These are phyloP conservation scores for Drosophila pegasa DNA, from an alignment of 2,888 invertebrate species.

Conservation along the genomic window DNA sequence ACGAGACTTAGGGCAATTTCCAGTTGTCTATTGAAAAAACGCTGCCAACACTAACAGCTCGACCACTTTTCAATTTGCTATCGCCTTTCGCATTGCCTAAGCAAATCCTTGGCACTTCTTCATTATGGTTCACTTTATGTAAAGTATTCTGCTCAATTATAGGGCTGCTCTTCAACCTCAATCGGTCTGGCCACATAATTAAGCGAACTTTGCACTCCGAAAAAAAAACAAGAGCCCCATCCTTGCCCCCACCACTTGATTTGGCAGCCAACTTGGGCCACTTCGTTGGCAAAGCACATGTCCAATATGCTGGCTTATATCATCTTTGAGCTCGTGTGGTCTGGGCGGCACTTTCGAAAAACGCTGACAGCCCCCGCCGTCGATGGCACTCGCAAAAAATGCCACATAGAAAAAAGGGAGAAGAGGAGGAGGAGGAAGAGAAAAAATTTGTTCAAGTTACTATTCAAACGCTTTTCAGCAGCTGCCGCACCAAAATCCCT, in stretches of 20 bases:
- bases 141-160: slow-evolving; percentile 25
- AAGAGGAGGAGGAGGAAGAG: slow-evolving; percentile 25
- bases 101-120: slow-evolving; percentile 4
- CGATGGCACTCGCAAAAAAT: slow-evolving; percentile 3
- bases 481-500: slow-evolving; percentile 75
- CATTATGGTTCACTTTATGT: slow-evolving; percentile 19
- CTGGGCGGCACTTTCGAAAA: slow-evolving; percentile 46
- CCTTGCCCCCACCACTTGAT: slow-evolving; percentile 17
- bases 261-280: slow-evolving; percentile 30
- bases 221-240: neutral
- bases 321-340: slow-evolving; percentile 43
- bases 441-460: slow-evolving; percentile 72
- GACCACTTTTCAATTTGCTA: neutral
- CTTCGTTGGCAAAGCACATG: slow-evolving; percentile 50
- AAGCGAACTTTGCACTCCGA: slow-evolving; percentile 34
- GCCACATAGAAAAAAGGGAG: slow-evolving; percentile 3
- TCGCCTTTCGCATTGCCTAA: neutral
- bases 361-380: slow-evolving; percentile 42
- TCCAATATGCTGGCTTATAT: slow-evolving; percentile 54
- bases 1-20: neutral
- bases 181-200: slow-evolving; percentile 47
- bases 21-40: neutral
- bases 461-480: slow-evolving; percentile 75
- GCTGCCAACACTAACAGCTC: neutral
- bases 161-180: slow-evolving; percentile 9